Evolutionary conservation across 2,797 vertebrate species (phyloP).

Genomic region (Balearica regulorum): DNA sequence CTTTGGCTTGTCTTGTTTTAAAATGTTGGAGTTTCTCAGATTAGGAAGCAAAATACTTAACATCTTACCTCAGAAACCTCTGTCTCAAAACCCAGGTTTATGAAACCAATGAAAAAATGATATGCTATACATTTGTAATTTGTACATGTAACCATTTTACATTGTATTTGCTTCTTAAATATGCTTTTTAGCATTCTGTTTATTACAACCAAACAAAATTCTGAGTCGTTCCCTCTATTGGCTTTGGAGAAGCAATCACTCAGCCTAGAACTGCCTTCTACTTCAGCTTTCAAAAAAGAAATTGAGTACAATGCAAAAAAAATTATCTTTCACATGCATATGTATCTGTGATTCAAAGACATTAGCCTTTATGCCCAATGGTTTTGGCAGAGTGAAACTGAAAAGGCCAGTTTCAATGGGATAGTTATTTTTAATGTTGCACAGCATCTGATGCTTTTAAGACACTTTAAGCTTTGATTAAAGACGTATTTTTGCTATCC

Average conservation of each 20-base stretch:
- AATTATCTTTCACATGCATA: not conserved
- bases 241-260: not conserved
- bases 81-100: not conserved
- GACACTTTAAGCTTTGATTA: not conserved
- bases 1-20: not conserved
- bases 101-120: not conserved
- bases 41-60: not conserved
- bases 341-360: not conserved
- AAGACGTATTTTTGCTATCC: not conserved
- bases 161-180: not conserved
- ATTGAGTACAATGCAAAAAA: not conserved
- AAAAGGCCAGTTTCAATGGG: not conserved
- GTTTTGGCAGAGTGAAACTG: not conserved
- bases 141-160: not conserved
- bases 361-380: not conserved
- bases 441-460: not conserved
- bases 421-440: not conserved
- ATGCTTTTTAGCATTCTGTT: not conserved
- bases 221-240: not conserved
- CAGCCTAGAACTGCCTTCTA: not conserved
- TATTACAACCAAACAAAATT: not conserved
- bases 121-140: not conserved
- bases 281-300: not conserved
- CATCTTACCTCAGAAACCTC: not conserved
- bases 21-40: not conserved